Evolutionary conservation across 2,888 invertebrate species (phyloP), one percentile per base, ranked within the genome.

Genomic region (Harpagoxenus sublaevis): DNA sequence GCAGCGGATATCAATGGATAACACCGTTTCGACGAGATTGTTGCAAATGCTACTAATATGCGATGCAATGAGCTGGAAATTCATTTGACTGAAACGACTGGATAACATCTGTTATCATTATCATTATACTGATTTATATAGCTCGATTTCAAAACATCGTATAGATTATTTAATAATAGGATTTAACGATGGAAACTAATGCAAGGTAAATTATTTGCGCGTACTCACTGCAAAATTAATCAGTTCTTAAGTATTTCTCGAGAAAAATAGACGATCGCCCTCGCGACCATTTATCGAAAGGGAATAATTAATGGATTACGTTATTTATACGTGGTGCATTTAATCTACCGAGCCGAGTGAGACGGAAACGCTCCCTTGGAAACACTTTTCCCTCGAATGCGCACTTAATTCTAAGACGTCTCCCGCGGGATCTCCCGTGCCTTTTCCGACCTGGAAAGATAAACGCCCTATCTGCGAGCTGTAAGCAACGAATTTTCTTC

Each of bases 261-360:
- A 23, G 23, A 71, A 48, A 23, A 42, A 79, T 6, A 45, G 9
- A 3, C 3, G 42, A 12, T 10, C n/a, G 57, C 12, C 35, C 63
- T 63, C 23, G n/a, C n/a, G n/a, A 45, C 15, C 35, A 42, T 39
- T 39, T 53, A 63, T 53, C 18, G 28, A 18, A 53, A 48, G 66
- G 53, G 3, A 42, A 77, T 18, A 66, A 53, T 77, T 77, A 55
- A 77, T 42, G 28, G 12, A 66, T 77, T 39, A 8, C 35, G 23
- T 70, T 79, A 79, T 60, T 70, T 57, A 60, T 57, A 60, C 35
- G n/a, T 15, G 42, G 42, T 28, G 53, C 75, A 35, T 35, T 79
- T 79, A 71, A 79, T 79, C 23, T 57, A 48, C 15, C 35, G 3
- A 28, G 23, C 4, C 35, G 15, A 35, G 18, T 45, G 31, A 79